Base-by-base conservation (phyloP, 2,888 invertebrate species). In the Poecilus cupreus region DNA sequence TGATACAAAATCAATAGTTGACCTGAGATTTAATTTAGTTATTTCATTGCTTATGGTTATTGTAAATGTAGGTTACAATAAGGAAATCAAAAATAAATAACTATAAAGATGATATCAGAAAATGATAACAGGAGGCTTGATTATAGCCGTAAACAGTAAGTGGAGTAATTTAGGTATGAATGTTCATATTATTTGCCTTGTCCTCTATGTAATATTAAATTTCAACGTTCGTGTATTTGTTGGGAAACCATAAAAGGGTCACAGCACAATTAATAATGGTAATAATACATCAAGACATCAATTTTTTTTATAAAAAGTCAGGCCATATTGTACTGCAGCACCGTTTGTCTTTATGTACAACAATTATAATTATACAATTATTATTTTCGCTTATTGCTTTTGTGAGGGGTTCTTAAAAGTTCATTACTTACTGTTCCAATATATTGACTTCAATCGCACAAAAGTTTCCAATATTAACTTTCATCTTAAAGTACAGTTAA, bases 261-360 rank as follows among this genome's bases (percentile, higher is more conserved):
- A 70, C 43, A 70, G 70, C 70, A 70, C 43, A 39, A 75, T 37
- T 51, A 49, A 68, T 37, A 37, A 68, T 37, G 32, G 4, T 32
- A 32, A 32, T 32, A 74, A 57, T 60, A 77, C 77, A 77, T 77
- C 60, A 39, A 77, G 39, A 77, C 64, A 77, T 64, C 77, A 77
- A 77, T 64, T 77, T 77, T 39, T 18, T 77, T 43, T 77, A 60
- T 77, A 60, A 77, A 77, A 77, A 77, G 77, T 77, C 77, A 77
- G 77, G 77, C 77, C 77, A 43, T 68, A 22, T 70, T 79, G 70
- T 70, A 70, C 70, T 79, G 79, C 70, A 70, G 79, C 70, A 79
- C 70, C 79, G 49, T 70, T 79, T 49, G 32, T 70, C 54, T 46
- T 79, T 70, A 79, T 79, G 54, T 79, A 70, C 68, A 79, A 32